Base-by-base conservation (phyloP, 2,888 invertebrate species). In the Trilocha varians region DNA sequence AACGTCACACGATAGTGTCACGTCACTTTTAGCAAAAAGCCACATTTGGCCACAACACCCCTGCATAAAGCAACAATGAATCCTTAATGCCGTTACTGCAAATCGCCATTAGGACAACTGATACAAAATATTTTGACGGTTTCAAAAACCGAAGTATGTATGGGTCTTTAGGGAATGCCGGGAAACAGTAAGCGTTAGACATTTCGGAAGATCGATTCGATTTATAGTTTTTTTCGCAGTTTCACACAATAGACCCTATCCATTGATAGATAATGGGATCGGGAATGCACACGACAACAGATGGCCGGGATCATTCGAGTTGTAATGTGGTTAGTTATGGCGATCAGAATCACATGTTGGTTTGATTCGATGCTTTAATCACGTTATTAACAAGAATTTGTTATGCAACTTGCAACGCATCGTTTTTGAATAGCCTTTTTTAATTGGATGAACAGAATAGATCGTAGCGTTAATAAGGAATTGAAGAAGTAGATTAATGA, bases 111-210 rank as follows among this genome's bases (percentile, higher is more conserved):
- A 80, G 72, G 71, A 73, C 76, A 74, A 70, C 73, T 72, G 78
- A 80, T 73, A 78, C 75, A 75, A 78, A 85, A 85, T 85, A 83
- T 85, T 85, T 82, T 83, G 85, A 84, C 85, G 55, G 78, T 73
- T 69, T 64, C 67, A 62, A 63, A 69, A 63, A 62, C 65, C 65
- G 36, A 70, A 70, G 80, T 72, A 72, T 63, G 67, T 72, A 77
- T 73, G 75, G 77, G 64, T 70, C 82, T 76, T 66, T 70, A 53
- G 84, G 82, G 83, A 83, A 52, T 46, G 64, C 55, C 58, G 56
- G 66, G 67, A 67, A 70, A 68, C 69, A 73, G 65, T 73, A 66
- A 72, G 72, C 70, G 62, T 74, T 63, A 71, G 75, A 74, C 75
- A 76, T 74, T 63, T 64, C 62, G 65, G 71, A 78, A 82, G 83